phyloP scores from a whole-genome alignment of 2,888 invertebrate genomes.

The Prenolepis imparis region DNA sequence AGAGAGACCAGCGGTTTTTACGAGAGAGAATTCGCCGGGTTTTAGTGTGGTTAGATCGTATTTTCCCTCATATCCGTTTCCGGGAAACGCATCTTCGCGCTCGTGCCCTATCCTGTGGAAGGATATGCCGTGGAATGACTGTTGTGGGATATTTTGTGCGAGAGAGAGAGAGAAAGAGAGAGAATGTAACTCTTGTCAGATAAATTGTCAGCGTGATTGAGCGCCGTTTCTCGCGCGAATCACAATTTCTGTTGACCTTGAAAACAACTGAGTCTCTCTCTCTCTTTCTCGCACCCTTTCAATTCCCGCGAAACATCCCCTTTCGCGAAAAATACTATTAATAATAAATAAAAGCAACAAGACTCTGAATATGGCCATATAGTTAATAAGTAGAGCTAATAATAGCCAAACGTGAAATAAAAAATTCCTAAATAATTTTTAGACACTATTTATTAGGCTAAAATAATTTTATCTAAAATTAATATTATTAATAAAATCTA shows the following conservation, averaged over 20 bases:
- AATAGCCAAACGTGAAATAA: too few relatives aligned
- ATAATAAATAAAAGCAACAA: too few relatives aligned
- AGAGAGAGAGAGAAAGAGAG: background rate
- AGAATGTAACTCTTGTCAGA: conserved; percentile 46
- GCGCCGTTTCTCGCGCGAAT: conserved; percentile 35
- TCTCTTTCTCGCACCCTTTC: background rate
- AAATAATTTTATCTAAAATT: too few relatives aligned
- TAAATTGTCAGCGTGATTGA: conserved; percentile 49
- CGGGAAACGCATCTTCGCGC: conserved; percentile 11
- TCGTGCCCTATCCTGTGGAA: too few relatives aligned
- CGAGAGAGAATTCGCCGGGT: conserved; percentile 78
- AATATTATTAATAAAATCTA: too few relatives aligned
- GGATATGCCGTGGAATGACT: conserved; percentile 4
- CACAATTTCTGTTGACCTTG: conserved; percentile 8
- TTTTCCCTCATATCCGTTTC: conserved; percentile 5
- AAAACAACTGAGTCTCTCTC: background rate
- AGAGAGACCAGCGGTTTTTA: conserved; percentile 80
- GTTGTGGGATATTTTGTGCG: conserved; percentile 19
- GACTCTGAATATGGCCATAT: too few relatives aligned
- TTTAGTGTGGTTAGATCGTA: conserved; percentile 63
- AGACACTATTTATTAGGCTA: too few relatives aligned
- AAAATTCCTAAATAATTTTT: too few relatives aligned
- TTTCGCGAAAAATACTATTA: background rate
- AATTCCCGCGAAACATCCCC: background rate
- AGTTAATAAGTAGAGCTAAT: too few relatives aligned